These are phyloP conservation scores for Folsomia candida DNA, from an alignment of 2,888 invertebrate species.

Conservation along the genomic window DNA sequence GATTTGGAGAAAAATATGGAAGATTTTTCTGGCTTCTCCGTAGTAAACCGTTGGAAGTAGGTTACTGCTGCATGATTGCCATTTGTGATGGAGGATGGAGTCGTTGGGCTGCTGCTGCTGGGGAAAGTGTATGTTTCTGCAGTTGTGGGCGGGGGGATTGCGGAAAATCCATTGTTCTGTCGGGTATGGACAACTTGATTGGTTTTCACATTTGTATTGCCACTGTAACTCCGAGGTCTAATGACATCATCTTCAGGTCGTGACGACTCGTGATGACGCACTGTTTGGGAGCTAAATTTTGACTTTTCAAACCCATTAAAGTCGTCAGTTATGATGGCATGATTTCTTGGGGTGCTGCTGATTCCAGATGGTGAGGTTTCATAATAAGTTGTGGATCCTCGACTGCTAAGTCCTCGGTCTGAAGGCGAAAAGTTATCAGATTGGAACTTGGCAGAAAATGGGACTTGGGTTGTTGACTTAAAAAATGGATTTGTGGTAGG, in stretches of 20 bases:
- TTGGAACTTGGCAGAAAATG: background rate
- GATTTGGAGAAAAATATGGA: slow-evolving; percentile 34
- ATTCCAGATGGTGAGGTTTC: background rate
- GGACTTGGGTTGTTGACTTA: slow-evolving; percentile 3
- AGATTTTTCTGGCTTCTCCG: slow-evolving; percentile 30
- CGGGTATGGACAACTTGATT: background rate
- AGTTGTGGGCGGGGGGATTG: slow-evolving; percentile 32
- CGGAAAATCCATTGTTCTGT: slow-evolving; percentile 30
- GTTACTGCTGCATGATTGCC: slow-evolving; percentile 9
- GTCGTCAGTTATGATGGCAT: too few relatives aligned
- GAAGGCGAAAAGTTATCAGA: background rate
- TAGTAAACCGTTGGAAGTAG: slow-evolving; percentile 27
- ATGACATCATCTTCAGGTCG: too few relatives aligned
- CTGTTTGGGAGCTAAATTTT: too few relatives aligned
- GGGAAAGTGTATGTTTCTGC: slow-evolving; percentile 26
- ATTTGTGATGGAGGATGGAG: slow-evolving; percentile 12
- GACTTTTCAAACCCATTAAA: too few relatives aligned
- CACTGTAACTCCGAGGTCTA: background rate
- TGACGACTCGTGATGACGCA: background rate
- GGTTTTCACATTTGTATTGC: too few relatives aligned
- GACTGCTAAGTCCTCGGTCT: slow-evolving; percentile 1
- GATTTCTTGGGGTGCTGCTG: too few relatives aligned
- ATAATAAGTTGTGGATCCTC: background rate
- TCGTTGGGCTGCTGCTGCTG: too few relatives aligned
- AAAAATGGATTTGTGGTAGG: slow-evolving; percentile 35